Evolutionary conservation across 2,888 invertebrate species (phyloP), one percentile per base, ranked within the genome.

Genomic region (Mimachlamys varia): DNA sequence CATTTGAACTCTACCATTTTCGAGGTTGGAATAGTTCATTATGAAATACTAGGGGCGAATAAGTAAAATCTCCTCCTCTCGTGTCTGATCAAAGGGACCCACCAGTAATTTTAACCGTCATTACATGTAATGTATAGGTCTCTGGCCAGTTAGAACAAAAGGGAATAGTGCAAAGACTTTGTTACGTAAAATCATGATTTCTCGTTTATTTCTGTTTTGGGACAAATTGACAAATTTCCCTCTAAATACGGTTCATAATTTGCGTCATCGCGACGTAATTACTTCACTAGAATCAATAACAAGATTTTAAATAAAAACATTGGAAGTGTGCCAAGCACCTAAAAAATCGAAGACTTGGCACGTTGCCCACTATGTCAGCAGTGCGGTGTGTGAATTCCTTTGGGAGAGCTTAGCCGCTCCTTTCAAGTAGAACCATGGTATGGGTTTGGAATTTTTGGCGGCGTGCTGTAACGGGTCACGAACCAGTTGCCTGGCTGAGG

Each of bases 401-500:
- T 76, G 76, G 13, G 62, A 22, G 76, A 33, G 33, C 62, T 62
- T 22, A 62, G 62, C 76, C 76, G 76, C 27, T 76, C 33, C 76
- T 76, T 33, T 76, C 76, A 76, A 76, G 76, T 76, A 76, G 76
- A 76, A 76, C 76, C 76, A 76, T 13, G 76, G 76, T 76, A 76
- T 76, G 76, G 76, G 27, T 76, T 76, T 76, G 33, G 76, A 76
- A 76, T 76, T 76, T 76, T 76, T 76, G 76, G 76, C 76, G 76
- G 76, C 33, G 13, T 76, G 76, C 13, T 76, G 27, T 76, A 76
- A 27, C 76, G 76, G 33, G 76, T 33, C 76, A 33, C 0, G 15
- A 5, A 76, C 22, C n/a, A 62, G 12, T 76, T 76, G 76, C 13
- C 22, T 27, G 33, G 76, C 33, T 76, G 12, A 33, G 76, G 76